Conservation (phyloP, 2,888 invertebrate genomes). For the Baronia brevicornis region DNA sequence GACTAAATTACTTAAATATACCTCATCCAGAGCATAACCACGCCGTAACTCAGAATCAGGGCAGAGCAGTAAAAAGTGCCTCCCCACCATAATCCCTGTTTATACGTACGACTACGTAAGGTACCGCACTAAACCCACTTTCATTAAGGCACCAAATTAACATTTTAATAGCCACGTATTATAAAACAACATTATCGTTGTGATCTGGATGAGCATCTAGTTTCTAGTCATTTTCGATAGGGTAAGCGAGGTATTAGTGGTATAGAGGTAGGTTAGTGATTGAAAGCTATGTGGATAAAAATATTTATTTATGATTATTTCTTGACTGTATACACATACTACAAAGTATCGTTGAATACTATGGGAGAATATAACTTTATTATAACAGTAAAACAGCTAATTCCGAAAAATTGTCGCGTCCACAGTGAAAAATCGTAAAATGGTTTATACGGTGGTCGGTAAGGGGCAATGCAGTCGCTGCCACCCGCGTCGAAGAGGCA, state of each 20-base stretch:
- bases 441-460: conserved; percentile 39
- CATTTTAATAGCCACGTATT: conserved; percentile 70
- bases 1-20: conserved; percentile 19
- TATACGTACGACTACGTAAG: conserved; percentile 50
- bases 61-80: conserved; percentile 57
- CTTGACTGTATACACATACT: conserved; percentile 2
- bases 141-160: conserved; percentile 69
- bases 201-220: too few species aligned
- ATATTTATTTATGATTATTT: too few species aligned
- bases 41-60: conserved; percentile 37
- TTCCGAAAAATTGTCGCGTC: conserved; percentile 31
- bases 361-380: conserved; percentile 27
- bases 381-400: conserved; percentile 30
- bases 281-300: too few species aligned
- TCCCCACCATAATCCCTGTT: conserved; percentile 58
- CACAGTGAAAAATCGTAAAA: conserved; percentile 47
- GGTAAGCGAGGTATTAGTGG: too few species aligned
- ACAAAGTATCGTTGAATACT: conserved; percentile 10
- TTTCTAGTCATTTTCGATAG: too few species aligned
- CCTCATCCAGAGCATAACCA: conserved; percentile 19
- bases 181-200: conserved; percentile 53
- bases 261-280: too few species aligned
- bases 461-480: conserved; percentile 32
- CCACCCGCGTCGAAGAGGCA: conserved; percentile 23
- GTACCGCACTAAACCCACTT: conserved; percentile 61